phyloP scores from a whole-genome alignment of 2,113 vertebrate species.

The Calypte anna region DNA sequence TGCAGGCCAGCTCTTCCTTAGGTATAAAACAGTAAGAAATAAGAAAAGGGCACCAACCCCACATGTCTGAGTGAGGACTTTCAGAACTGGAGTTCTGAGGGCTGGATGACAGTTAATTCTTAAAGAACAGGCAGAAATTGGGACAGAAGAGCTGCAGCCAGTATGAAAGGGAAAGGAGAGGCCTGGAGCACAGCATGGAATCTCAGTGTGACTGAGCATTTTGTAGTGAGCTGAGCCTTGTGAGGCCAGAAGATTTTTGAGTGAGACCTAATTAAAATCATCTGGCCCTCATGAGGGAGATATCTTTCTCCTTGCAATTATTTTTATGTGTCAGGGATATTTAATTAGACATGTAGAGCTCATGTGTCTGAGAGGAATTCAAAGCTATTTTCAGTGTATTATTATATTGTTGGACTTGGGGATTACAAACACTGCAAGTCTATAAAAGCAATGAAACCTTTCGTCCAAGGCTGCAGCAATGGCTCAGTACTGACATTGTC shows the following conservation, averaged over 20 bases:
- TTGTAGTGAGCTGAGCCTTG: not conserved
- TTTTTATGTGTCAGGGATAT: not conserved
- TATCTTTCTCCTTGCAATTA: conserved; percentile 8
- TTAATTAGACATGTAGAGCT: conserved; percentile 41
- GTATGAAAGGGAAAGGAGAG: not conserved
- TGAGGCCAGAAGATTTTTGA: not conserved
- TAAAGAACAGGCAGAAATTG: not conserved
- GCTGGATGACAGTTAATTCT: not conserved
- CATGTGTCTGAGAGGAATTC: conserved; percentile 32
- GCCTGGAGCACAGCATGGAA: not conserved
- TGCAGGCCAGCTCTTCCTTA: not conserved
- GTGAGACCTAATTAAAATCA: conserved; percentile 63
- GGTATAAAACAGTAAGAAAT: not conserved
- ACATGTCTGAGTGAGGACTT: not conserved
- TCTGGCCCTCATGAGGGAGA: conserved; percentile 20
- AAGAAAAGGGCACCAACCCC: not conserved
- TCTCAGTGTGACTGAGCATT: not conserved
- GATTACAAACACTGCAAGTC: not conserved
- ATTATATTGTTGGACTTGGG: not conserved
- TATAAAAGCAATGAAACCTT: not conserved
- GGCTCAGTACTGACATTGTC: not conserved
- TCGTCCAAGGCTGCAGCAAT: not conserved
- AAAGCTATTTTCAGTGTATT: conserved; percentile 6
- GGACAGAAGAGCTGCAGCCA: not conserved
- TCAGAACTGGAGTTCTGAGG: not conserved